Conservation (phyloP, 92 coral and sea anemone species). For the Paramuricea clavata region DNA sequence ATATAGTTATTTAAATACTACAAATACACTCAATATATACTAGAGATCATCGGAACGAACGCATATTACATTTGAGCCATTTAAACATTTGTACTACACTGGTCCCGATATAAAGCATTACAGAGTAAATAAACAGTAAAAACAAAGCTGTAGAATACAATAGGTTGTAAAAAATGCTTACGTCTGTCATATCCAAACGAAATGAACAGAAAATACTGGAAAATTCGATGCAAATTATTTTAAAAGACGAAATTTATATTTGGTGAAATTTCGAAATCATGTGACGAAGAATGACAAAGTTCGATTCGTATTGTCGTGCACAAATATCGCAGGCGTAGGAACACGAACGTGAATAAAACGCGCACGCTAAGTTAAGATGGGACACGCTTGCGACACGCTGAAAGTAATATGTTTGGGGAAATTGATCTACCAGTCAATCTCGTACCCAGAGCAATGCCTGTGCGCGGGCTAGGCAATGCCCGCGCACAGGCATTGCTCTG, state of each 20-base stretch:
- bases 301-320: not conserved
- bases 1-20: too few species aligned
- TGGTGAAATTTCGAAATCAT: slow-evolving; percentile 9
- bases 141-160: not conserved
- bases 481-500: too few species aligned
- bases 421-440: too few species aligned
- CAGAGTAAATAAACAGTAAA: not conserved
- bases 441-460: too few species aligned
- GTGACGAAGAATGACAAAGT: slow-evolving; percentile 1
- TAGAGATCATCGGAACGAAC: too few species aligned
- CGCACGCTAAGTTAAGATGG: slow-evolving; percentile 12
- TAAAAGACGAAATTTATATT: not conserved
- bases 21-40: too few species aligned
- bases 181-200: slow-evolving; percentile 29
- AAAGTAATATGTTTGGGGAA: too few species aligned
- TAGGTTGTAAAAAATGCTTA: not conserved
- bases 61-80: too few species aligned
- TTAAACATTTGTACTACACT: not conserved
- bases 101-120: not conserved
- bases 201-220: not conserved
- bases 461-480: too few species aligned
- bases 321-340: not conserved
- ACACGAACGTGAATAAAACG: slow-evolving; percentile 8
- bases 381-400: too few species aligned
- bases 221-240: not conserved